phyloP scores from a whole-genome alignment of 2,113 vertebrate genomes.

The Oenanthe melanoleuca region DNA sequence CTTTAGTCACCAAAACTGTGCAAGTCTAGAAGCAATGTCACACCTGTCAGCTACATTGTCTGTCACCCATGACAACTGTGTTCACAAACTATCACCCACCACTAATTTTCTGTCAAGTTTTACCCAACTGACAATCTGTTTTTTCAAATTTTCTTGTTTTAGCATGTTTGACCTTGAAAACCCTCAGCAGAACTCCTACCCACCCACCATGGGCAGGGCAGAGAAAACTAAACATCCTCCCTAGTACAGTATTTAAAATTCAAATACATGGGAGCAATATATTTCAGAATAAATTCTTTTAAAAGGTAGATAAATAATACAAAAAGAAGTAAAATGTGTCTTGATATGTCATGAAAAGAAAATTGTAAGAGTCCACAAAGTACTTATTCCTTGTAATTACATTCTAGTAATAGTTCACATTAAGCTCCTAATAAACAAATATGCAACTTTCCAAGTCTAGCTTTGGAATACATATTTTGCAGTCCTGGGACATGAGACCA shows the following conservation, averaged over 20 bases:
- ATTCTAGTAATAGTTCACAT: not conserved
- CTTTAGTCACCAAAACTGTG: not conserved
- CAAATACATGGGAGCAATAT: not conserved
- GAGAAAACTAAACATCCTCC: not conserved
- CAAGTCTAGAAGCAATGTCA: not conserved
- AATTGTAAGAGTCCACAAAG: not conserved
- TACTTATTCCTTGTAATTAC: not conserved
- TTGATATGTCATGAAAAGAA: not conserved
- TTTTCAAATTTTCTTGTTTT: not conserved
- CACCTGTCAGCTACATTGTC: not conserved
- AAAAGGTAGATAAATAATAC: not conserved
- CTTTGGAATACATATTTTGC: not conserved
- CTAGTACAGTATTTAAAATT: not conserved
- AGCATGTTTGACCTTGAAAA: not conserved
- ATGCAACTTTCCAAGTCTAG: not conserved
- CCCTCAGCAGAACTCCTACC: not conserved
- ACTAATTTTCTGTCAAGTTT: not conserved
- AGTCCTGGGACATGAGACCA: not conserved
- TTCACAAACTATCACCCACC: not conserved
- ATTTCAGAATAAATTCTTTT: not conserved
- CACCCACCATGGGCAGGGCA: not conserved
- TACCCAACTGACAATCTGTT: not conserved
- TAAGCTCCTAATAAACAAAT: not conserved
- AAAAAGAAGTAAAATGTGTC: not conserved
- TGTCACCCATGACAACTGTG: accelerated